Base-by-base conservation (phyloP, 2,888 invertebrate genomes). In the Papilio protenor region DNA sequence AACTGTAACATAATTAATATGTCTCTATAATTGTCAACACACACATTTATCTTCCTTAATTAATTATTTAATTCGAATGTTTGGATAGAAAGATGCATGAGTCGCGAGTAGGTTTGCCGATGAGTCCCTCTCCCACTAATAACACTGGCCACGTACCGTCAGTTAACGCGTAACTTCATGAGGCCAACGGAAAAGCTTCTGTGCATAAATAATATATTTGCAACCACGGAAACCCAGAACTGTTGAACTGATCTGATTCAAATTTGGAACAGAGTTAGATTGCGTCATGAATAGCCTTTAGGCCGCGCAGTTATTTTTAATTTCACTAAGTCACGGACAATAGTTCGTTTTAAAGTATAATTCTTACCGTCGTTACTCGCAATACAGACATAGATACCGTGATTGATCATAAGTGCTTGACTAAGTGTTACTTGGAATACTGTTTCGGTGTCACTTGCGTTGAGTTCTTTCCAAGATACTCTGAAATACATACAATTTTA, bases 361-460 rank as follows among this genome's bases (percentile, higher is more conserved):
- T 33, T 57, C 61, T 85, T 86, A 93, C 94, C 92, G 79, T 86
- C 86, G 83, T 94, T 94, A 12, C 81, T 87, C 2, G 93, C 93
- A 74, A 90, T 91, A 79, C 94, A 94, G 21, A 85, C 77, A 72
- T 91, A 94, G 66, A 83, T 78, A 47, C 93, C 93, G 80, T 87
- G 88, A 11, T 87, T 82, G 2, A 81, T 80, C 81, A 87, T 86
- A 47, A 84, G 83, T 1, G 90, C 85, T 79, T 81, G 83, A 0
- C 87, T 79, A 21, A 89, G 84, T 8, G 85, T 82, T 18, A 86
- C 85, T 77, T 88, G 87, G n/a, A 85, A 80, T 78, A 87, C 83
- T 2, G 83, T 77, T 18, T 85, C 83, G 52, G 83, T 86, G n/a
- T 87, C 87, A 49, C 76, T 83, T 6, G 75, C 79, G n/a, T 81